phyloP scores from a whole-genome alignment of 2,888 invertebrate genomes.

The Apamea anceps region DNA sequence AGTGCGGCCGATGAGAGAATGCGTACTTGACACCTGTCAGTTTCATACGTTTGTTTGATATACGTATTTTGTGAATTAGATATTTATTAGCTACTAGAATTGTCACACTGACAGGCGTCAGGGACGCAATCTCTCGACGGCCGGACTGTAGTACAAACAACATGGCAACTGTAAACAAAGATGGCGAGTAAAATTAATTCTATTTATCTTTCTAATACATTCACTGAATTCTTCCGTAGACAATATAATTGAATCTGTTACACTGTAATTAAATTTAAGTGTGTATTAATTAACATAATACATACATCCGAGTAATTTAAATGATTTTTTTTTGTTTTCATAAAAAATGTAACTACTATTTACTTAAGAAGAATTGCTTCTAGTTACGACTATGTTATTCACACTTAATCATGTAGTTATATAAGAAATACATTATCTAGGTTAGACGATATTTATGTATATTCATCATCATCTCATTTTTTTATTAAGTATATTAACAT shows the following conservation, averaged over 20 bases:
- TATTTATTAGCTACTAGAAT: no score
- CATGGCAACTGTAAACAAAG: neutral
- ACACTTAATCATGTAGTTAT: slow-evolving; percentile 11
- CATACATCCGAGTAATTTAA: neutral
- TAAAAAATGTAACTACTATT: neutral
- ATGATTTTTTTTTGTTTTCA: neutral
- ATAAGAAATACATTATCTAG: neutral
- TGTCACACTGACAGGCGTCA: no score
- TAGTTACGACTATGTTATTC: neutral
- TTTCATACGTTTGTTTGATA: no score
- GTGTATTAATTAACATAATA: slow-evolving; percentile 26
- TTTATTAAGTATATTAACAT: neutral
- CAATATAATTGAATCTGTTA: slow-evolving; percentile 26
- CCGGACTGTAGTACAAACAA: no score
- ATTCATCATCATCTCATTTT: neutral
- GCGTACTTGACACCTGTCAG: no score
- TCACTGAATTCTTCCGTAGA: slow-evolving; percentile 39
- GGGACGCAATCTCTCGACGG: no score
- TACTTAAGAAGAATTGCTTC: neutral
- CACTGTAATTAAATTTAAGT: slow-evolving; percentile 34
- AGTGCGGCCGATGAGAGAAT: no score
- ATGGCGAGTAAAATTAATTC: slow-evolving; percentile 22
- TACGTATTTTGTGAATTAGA: no score
- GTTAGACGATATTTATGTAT: neutral
- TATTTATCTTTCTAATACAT: slow-evolving; percentile 43